Evolutionary conservation across 2,113 vertebrate species (phyloP), one percentile per base, ranked within the genome.

Genomic region (Serranochromis macrocephalus): DNA sequence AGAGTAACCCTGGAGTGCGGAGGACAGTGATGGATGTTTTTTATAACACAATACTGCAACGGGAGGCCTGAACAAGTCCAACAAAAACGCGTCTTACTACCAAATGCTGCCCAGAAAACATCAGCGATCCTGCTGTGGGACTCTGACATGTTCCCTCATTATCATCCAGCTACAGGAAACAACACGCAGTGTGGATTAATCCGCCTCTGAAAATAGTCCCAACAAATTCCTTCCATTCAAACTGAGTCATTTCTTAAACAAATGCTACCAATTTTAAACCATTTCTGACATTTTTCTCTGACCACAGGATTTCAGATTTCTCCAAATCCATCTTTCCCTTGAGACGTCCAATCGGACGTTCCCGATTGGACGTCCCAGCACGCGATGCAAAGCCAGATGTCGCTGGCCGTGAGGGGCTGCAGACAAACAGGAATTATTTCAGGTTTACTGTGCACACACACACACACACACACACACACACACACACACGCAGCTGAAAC

Each of bases 111-210:
- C 38, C 68, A 73, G 68, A 75, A 75, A 75, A 17, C 40, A 17
- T 75, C 21, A 29, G 68, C n/a, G 14, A 47, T 17, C 68, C 40
- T 10, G 5, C 68, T 29, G 68, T 2, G 14, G 36, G 36, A 71
- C 38, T 38, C n/a, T 45, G 68, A 45, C 68, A 24, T 17, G 68
- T 47, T 26, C 68, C 68, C 40, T 47, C 24, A 29, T 47, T 45
- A 73, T 73, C n/a, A 16, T 73, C 66, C 40, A 26, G 9, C 68
- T 75, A 5, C 68, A 75, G 68, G 68, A 75, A 75, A 26, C 68
- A 45, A 26, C 40, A 11, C 12, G 1, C 38, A 0, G n/a, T 24
- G 66, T 26, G 38, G 66, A 71, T 45, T 42, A 71, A 71, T 71
- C n/a, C 12, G 7, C 66, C 36, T 9, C 66, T 73, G 40, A 73